These are phyloP conservation scores for Rotaria magnacalcarata DNA, from an alignment of 2,888 invertebrate species.

Conservation along the genomic window DNA sequence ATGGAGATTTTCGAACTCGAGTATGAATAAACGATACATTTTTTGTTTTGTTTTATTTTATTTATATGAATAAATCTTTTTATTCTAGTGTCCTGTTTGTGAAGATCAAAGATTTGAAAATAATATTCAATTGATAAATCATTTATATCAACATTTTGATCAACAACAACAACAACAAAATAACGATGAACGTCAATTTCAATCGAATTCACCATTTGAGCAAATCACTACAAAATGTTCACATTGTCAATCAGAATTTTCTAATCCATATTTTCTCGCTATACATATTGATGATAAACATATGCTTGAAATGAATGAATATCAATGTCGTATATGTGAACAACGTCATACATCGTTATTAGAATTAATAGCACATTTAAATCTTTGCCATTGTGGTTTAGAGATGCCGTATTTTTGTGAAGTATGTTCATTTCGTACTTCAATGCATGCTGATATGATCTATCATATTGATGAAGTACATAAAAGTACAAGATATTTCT, in stretches of 20 bases:
- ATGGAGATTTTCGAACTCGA: conserved; percentile 32
- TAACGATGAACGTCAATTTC: background rate
- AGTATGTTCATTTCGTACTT: conserved; percentile 46
- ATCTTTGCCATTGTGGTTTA: conserved; percentile 40
- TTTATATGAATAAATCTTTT: background rate
- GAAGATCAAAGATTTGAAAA: conserved; percentile 40
- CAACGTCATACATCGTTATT: conserved; percentile 37
- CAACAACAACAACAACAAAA: background rate
- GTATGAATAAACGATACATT: background rate
- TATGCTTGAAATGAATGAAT: conserved; percentile 42
- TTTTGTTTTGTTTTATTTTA: background rate
- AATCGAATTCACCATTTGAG: conserved; percentile 40
- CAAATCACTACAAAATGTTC: conserved; percentile 44
- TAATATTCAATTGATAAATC: conserved; percentile 43
- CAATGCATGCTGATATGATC: conserved; percentile 45
- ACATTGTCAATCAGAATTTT: conserved; percentile 41
- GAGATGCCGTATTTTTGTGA: conserved; percentile 47
- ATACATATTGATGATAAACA: conserved; percentile 45
- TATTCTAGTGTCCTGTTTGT: conserved; percentile 41
- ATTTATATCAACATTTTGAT: conserved; percentile 45
- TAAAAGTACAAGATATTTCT: conserved; percentile 39
- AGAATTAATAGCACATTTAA: conserved; percentile 43
- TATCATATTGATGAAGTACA: conserved; percentile 46
- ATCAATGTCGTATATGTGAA: conserved; percentile 46
- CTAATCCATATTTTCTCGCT: conserved; percentile 40